Percentiles rank a stretch among this genome's conserved stretches.
phyloP scores from a whole-genome alignment of 1,140 invertebrate species.

The Atta cephalotes region DNA sequence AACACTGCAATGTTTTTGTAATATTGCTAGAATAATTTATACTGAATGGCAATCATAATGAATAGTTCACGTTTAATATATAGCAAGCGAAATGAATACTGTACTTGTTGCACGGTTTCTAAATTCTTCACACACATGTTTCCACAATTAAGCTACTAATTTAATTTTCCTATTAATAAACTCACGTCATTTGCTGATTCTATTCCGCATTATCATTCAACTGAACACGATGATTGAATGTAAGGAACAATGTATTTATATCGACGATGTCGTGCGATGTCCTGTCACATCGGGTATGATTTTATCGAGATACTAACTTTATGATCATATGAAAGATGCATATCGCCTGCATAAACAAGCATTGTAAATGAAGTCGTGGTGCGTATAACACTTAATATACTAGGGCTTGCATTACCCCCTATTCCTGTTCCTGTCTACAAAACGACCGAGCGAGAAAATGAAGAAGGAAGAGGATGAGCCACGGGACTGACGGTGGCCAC shows the following conservation, averaged over 20 bases:
- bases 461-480: constrained; percentile 15
- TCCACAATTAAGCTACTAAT: constrained; percentile 28
- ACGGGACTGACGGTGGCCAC: constrained; percentile 75
- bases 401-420: constrained; percentile 81
- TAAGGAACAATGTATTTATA: constrained; percentile 12
- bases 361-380: constrained; percentile 67
- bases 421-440: constrained; percentile 45
- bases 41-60: constrained; percentile 13
- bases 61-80: constrained; percentile 19
- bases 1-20: too few relatives aligned
- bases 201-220: not conserved
- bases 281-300: constrained; percentile 56
- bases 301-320: constrained; percentile 1
- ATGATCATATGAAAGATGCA: constrained; percentile 67
- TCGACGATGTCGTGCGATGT: not conserved
- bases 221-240: not conserved
- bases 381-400: constrained; percentile 79
- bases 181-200: not conserved
- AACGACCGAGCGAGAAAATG: constrained; percentile 4
- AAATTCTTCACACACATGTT: constrained; percentile 23
- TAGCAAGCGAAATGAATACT: not conserved
- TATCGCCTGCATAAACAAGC: constrained; percentile 72
- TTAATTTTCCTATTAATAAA: constrained; percentile 21
- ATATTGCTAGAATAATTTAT: too few relatives aligned
- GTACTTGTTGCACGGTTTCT: constrained; percentile 46